Evolutionary conservation across 2,888 invertebrate genomes (phyloP).

Genomic region (Pachycephus smyrnensis): DNA sequence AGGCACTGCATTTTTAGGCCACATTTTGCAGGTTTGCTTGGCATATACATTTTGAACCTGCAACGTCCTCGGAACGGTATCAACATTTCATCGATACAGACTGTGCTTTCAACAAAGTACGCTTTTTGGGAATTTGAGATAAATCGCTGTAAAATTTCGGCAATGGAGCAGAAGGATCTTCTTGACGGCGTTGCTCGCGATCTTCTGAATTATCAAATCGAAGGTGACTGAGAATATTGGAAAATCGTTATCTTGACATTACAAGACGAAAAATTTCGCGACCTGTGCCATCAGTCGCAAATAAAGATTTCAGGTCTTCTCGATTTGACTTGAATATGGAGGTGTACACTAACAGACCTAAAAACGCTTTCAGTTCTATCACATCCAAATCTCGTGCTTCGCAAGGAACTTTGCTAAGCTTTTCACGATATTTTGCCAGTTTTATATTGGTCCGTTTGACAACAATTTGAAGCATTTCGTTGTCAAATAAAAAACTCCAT

Average conservation of each 20-base stretch:
- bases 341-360: slow-evolving; percentile 16
- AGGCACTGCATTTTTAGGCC: slow-evolving; percentile 35
- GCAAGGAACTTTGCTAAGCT: too few relatives aligned
- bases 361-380: too few relatives aligned
- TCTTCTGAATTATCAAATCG: slow-evolving; percentile 20
- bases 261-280: slow-evolving; percentile 19
- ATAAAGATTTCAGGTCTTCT: slow-evolving; percentile 22
- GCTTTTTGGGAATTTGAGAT: too few relatives aligned
- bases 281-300: slow-evolving; percentile 20
- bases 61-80: slow-evolving; percentile 29
- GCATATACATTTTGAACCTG: slow-evolving; percentile 29
- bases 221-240: slow-evolving; percentile 12
- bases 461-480: too few relatives aligned
- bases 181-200: slow-evolving; percentile 18
- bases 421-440: too few relatives aligned
- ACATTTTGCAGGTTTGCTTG: slow-evolving; percentile 37
- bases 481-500: too few relatives aligned
- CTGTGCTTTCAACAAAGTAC: slow-evolving; percentile 17
- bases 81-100: slow-evolving; percentile 31
- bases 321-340: slow-evolving; percentile 19
- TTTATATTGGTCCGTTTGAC: too few relatives aligned
- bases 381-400: too few relatives aligned
- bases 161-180: slow-evolving; percentile 23
- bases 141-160: slow-evolving; percentile 22
- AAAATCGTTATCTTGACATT: slow-evolving; percentile 19